Evolutionary conservation across 2,888 invertebrate genomes (phyloP), one percentile per base, ranked within the genome.

Genomic region (Celastrina argiolus): DNA sequence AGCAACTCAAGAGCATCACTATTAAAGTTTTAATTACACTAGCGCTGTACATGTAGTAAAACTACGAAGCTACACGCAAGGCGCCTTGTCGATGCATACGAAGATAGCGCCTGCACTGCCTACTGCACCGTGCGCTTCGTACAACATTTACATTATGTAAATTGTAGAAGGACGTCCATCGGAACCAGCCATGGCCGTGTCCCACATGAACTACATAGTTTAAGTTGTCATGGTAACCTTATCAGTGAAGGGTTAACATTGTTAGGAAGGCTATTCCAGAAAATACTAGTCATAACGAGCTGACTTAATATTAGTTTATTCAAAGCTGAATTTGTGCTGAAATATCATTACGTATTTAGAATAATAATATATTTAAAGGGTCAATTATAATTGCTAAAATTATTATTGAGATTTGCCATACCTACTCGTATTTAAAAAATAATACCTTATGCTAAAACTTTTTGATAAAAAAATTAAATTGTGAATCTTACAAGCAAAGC

Each of bases 11-110:
- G 16, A 45, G 2, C 16, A 2, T 8, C 16, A 2, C 18, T 45
- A 6, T 45, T 8, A 45, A 45, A 18, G 45, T 45, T 45, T 45
- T 45, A 45, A 45, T 45, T 45, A 18, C 31, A 4, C 31, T 31
- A 31, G 31, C 7, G 4, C 18, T 18, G 10, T 42, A 42, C 42
- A 16, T n/a, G 42, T 42, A 18, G 2, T 18, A 12, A 51, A 26
- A 12, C 45, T 10, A 45, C 12, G 36, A 1, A 36, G 59, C 18
- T 10, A 26, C 63, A 42, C 63, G 63, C 63, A 42, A 63, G 18
- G 63, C 45, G 42, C 14, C 63, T 63, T 63, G 63, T 63, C 63
- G 63, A 63, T 63, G 45, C 31, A 63, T 42, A n/a, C n/a, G n/a
- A n/a, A 63, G 63, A 63, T 63, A 63, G 63, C 45, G 63, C 28